Percentiles rank a stretch among this genome's conserved stretches.
phyloP scores from a whole-genome alignment of 2,113 vertebrate genomes.

The Polypterus bichir region DNA sequence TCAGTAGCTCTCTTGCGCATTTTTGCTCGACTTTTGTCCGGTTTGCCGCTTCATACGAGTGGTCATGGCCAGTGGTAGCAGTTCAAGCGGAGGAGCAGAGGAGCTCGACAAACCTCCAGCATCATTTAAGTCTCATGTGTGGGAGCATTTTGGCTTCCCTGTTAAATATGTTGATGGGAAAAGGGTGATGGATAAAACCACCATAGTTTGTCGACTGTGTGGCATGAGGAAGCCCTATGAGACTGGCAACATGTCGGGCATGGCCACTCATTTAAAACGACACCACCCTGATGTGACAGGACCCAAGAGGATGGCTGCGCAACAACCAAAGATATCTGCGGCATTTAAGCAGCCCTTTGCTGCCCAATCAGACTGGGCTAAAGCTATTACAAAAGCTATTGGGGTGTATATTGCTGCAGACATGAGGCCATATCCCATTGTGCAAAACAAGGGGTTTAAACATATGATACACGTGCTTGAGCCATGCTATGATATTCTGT shows the following conservation, averaged over 20 bases:
- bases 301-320: not conserved
- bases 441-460: conserved; percentile 18
- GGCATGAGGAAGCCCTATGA: conserved; percentile 2
- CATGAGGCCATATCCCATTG: conserved; percentile 13
- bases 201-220: not conserved
- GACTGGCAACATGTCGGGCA: conserved; percentile 6
- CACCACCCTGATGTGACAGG: conserved; percentile 8
- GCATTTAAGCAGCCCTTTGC: conserved; percentile 14
- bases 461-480: conserved; percentile 14
- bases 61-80: not conserved
- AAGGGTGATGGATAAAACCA: conserved; percentile 5
- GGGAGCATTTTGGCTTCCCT: conserved; percentile 12
- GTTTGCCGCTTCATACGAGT: too few species aligned
- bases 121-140: conserved; percentile 8
- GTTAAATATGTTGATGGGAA: conserved; percentile 11
- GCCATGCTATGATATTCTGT: conserved; percentile 12
- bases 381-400: conserved; percentile 13
- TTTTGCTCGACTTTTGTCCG: too few species aligned
- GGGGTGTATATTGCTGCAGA: conserved; percentile 16
- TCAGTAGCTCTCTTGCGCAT: too few species aligned
- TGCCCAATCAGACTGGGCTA: conserved; percentile 1
- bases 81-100: conserved; percentile 5
- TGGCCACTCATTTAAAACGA: conserved; percentile 9
- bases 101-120: conserved; percentile 10
- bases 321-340: conserved; percentile 3